Evolutionary conservation across 1,140 invertebrate species (phyloP).

Genomic region (Trichomalopsis sarcophagae): DNA sequence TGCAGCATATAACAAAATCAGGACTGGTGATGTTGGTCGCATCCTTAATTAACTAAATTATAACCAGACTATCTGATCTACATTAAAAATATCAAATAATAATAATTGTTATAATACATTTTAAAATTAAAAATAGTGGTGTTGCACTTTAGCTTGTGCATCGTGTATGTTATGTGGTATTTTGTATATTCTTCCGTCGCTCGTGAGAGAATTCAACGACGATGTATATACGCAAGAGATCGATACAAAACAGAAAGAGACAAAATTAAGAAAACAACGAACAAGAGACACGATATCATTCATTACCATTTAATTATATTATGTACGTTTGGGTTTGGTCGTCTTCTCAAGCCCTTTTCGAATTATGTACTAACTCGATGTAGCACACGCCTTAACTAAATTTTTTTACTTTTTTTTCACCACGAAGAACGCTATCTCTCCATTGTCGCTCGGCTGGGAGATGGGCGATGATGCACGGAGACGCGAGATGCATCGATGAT

Average conservation of each 20-base stretch:
- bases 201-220: slow-evolving; percentile 47
- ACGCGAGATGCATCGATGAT: slow-evolving; percentile 70
- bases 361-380: slow-evolving; percentile 52
- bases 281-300: slow-evolving; percentile 57
- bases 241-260: slow-evolving; percentile 65
- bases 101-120: slow-evolving; percentile 67
- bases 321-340: slow-evolving; percentile 55
- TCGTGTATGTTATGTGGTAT: slow-evolving; percentile 41
- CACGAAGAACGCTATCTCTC: slow-evolving; percentile 49
- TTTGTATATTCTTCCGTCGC: slow-evolving; percentile 54
- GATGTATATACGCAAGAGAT: slow-evolving; percentile 68
- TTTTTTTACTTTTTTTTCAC: slow-evolving; percentile 52
- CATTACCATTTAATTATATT: slow-evolving; percentile 54
- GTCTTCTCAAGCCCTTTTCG: slow-evolving; percentile 42
- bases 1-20: slow-evolving; percentile 6
- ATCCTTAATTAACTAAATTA: slow-evolving; percentile 68
- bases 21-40: slow-evolving; percentile 65
- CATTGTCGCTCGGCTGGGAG: slow-evolving; percentile 52
- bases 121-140: slow-evolving; percentile 68
- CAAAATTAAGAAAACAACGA: slow-evolving; percentile 58
- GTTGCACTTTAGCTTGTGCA: slow-evolving; percentile 57
- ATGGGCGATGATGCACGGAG: slow-evolving; percentile 63
- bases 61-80: slow-evolving; percentile 69
- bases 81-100: slow-evolving; percentile 72
- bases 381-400: slow-evolving; percentile 49